Conservation (phyloP, 2,888 invertebrate species). For the Drosophila rellima region DNA sequence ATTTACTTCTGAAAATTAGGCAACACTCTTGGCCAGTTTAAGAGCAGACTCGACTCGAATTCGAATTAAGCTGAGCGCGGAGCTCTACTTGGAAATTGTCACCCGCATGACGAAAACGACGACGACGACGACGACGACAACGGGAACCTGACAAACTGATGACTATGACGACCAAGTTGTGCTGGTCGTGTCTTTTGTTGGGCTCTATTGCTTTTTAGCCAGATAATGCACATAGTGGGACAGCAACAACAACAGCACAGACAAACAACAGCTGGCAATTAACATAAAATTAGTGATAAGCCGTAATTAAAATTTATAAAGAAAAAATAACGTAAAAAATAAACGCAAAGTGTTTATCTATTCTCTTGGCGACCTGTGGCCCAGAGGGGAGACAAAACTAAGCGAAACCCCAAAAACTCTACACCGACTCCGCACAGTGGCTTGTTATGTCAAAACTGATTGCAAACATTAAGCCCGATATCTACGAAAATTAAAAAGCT, state of each 20-base stretch:
- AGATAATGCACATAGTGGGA: conserved; percentile 33
- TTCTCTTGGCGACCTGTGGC: conserved; percentile 46
- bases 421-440: conserved; percentile 1
- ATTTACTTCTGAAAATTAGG: background rate
- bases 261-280: conserved; percentile 75
- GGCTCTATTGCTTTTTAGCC: conserved; percentile 35
- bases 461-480: too few relatives aligned
- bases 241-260: conserved; percentile 29
- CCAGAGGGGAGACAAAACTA: conserved; percentile 29
- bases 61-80: conserved; percentile 27
- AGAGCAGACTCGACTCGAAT: conserved; percentile 26
- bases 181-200: conserved; percentile 60
- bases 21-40: conserved; percentile 8
- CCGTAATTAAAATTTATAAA: conserved; percentile 71
- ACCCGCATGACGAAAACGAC: conserved; percentile 61
- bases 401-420: conserved; percentile 17
- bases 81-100: conserved; percentile 57
- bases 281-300: conserved; percentile 83
- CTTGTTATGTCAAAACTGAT: too few relatives aligned
- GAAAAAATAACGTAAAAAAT: conserved; percentile 29
- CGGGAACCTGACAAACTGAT: background rate
- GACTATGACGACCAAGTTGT: conserved; percentile 35
- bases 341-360: conserved; percentile 65
- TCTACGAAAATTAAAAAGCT: too few relatives aligned
- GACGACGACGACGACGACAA: conserved; percentile 11